phyloP scores from a whole-genome alignment of 1,140 invertebrate species.

The Halictus rubicundus region DNA sequence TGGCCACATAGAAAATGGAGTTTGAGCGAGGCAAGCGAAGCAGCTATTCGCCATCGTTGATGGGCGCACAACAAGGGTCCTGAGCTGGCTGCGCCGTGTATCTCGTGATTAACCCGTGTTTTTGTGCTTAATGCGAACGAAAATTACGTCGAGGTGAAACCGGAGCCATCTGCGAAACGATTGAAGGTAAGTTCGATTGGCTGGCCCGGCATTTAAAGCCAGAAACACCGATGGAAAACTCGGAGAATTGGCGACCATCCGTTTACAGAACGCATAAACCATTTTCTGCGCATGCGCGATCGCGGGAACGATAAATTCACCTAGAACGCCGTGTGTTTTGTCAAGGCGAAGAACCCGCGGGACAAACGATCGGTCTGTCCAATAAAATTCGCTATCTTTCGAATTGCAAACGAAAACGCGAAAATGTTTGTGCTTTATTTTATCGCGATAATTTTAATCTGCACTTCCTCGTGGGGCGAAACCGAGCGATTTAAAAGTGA shows the following conservation, averaged over 20 bases:
- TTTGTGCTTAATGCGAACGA: conserved; percentile 62
- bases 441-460: background rate
- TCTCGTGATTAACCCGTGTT: conserved; percentile 43
- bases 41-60: conserved; percentile 74
- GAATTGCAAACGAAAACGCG: background rate
- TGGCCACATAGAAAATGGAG: conserved; percentile 72
- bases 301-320: conserved; percentile 71
- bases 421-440: background rate
- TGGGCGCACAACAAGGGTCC: conserved; percentile 56
- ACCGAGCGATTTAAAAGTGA: background rate
- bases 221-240: conserved; percentile 47
- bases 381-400: too few species aligned
- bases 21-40: conserved; percentile 63
- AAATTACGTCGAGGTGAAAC: conserved; percentile 33
- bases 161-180: conserved; percentile 10
- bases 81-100: conserved; percentile 50
- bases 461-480: background rate
- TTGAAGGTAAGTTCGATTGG: conserved; percentile 51
- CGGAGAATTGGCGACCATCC: conserved; percentile 60
- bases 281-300: conserved; percentile 65
- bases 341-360: conserved; percentile 9
- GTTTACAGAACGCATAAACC: conserved; percentile 67
- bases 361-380: conserved; percentile 6
- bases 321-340: background rate
- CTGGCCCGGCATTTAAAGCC: conserved; percentile 25